phyloP scores from a whole-genome alignment of 2,113 vertebrate species.

The Xenus cinereus region DNA sequence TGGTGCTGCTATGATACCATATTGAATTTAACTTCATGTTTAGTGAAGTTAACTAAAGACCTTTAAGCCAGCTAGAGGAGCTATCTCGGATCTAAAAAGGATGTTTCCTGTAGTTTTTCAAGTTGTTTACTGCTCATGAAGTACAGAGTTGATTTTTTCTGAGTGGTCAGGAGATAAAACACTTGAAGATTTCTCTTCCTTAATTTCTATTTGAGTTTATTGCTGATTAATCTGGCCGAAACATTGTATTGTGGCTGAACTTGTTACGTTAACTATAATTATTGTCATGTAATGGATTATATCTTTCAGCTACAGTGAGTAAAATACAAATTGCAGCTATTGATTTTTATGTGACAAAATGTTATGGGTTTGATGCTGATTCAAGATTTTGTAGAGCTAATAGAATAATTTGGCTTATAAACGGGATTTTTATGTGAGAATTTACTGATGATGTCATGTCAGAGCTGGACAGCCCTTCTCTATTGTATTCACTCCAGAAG shows the following conservation, averaged over 20 bases:
- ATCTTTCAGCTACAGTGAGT: not conserved
- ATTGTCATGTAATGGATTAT: not conserved
- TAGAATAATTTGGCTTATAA: not conserved
- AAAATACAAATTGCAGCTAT: not conserved
- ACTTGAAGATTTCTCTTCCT: not conserved
- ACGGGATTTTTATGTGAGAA: not conserved
- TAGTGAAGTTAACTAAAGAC: not conserved
- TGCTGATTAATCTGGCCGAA: not conserved
- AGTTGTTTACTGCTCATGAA: not conserved
- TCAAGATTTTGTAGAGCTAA: not conserved
- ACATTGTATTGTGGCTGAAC: accelerated
- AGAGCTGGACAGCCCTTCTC: not conserved
- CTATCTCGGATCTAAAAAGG: not conserved
- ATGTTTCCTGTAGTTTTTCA: not conserved
- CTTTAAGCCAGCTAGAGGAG: not conserved
- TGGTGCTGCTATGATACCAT: not conserved
- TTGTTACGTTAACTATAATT: not conserved
- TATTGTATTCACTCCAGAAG: not conserved
- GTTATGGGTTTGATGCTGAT: not conserved
- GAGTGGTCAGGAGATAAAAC: not conserved
- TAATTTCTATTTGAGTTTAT: not conserved
- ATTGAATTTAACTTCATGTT: not conserved
- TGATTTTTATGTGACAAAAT: not conserved
- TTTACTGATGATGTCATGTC: not conserved
- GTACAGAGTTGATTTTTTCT: not conserved